Evolutionary conservation across 1,140 invertebrate genomes (phyloP).

Genomic region (Drosophila busckii): DNA sequence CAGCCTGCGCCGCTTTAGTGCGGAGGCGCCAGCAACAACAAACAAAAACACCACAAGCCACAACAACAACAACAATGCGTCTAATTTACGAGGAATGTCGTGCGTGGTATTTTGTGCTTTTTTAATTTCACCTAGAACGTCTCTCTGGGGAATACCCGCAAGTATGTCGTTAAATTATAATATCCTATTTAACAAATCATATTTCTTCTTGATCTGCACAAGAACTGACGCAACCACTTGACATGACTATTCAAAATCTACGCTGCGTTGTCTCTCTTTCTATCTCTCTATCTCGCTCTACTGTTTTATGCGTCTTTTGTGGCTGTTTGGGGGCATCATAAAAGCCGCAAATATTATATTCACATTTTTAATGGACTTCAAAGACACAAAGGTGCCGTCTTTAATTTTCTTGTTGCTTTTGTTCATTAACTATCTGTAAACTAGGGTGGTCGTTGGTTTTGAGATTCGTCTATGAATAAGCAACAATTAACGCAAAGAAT

Average conservation of each 20-base stretch:
- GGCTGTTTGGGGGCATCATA: too few species aligned
- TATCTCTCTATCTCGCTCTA: too few species aligned
- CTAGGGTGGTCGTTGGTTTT: too few species aligned
- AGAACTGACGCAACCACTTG: slow-evolving; percentile 59
- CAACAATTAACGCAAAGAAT: too few species aligned
- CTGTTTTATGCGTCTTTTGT: too few species aligned
- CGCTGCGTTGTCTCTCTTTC: slow-evolving; percentile 31
- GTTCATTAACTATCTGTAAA: too few species aligned
- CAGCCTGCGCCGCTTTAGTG: slow-evolving; percentile 14
- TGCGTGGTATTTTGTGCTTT: slow-evolving; percentile 45
- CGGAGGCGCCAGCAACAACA: slow-evolving; percentile 6
- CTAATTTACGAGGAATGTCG: slow-evolving; percentile 53
- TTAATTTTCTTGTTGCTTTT: too few species aligned
- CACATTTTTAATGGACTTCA: too few species aligned
- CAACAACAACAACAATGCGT: slow-evolving; percentile 7
- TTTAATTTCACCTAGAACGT: neutral
- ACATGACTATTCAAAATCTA: slow-evolving; percentile 46
- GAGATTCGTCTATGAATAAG: too few species aligned
- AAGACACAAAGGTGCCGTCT: too few species aligned
- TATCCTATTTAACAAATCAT: slow-evolving; percentile 69
- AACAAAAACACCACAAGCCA: neutral
- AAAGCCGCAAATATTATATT: too few species aligned
- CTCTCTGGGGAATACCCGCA: slow-evolving; percentile 49
- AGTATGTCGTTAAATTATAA: slow-evolving; percentile 57
- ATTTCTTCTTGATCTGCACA: slow-evolving; percentile 56